These are phyloP conservation scores for Cryptoblepharus egeriae DNA, from an alignment of 2,797 vertebrate genomes.

Conservation along the genomic window DNA sequence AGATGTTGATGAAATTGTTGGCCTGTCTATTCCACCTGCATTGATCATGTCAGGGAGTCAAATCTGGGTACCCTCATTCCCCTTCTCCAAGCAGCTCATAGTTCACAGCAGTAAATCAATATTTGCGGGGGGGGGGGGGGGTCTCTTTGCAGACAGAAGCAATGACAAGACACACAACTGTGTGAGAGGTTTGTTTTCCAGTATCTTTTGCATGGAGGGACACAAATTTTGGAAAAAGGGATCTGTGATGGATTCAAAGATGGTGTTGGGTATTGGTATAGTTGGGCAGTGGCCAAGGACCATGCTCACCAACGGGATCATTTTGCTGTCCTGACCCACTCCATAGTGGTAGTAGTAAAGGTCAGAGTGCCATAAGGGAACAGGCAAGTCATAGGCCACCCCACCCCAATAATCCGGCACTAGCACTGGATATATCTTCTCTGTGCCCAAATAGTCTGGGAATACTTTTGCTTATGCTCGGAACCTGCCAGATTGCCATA, in stretches of 20 bases:
- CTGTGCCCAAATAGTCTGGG: not conserved
- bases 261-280: no score
- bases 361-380: no score
- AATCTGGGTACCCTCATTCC: not conserved
- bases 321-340: no score
- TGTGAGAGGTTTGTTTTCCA: not conserved
- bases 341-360: no score
- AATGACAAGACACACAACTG: no score
- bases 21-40: not conserved
- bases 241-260: not conserved
- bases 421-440: no score
- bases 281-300: no score
- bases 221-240: not conserved
- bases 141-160: not conserved
- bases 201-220: not conserved
- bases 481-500: no score
- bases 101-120: not conserved
- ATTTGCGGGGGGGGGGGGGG: not conserved
- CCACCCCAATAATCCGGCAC: no score
- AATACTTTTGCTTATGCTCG: not conserved
- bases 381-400: no score
- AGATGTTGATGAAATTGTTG: not conserved
- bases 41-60: not conserved
- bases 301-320: no score
- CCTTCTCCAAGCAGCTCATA: not conserved